These are phyloP conservation scores for Drosophila melanogaster DNA, from an alignment of 1,140 invertebrate genomes.

Conservation along the genomic window DNA sequence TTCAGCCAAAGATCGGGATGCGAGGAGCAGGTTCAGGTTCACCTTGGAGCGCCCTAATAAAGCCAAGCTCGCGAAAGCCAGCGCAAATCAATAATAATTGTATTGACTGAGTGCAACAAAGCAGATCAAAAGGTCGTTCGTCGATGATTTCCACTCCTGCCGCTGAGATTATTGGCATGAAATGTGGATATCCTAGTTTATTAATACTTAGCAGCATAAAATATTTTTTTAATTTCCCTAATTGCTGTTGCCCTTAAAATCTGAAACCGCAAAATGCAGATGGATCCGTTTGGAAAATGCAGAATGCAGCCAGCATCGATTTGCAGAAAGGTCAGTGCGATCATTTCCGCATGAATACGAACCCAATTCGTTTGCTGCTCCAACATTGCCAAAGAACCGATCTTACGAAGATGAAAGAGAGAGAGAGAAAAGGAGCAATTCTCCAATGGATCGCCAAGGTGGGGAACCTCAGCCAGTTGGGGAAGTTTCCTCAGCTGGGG, in stretches of 20 bases:
- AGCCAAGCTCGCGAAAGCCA: conserved; percentile 37
- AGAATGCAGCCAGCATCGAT: conserved; percentile 30
- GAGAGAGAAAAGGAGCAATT: conserved; percentile 28
- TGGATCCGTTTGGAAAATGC: neutral
- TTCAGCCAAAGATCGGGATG: conserved; percentile 22
- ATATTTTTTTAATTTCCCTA: too few relatives aligned
- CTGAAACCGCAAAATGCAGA: neutral
- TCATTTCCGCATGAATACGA: conserved; percentile 84
- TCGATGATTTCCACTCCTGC: conserved; percentile 28
- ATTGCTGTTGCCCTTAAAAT: too few relatives aligned
- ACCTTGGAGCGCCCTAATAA: conserved; percentile 50
- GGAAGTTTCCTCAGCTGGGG: conserved; percentile 17
- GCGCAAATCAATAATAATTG: conserved; percentile 80
- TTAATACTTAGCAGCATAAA: too few relatives aligned
- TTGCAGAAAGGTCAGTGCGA: conserved; percentile 78
- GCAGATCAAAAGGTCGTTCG: conserved; percentile 78
- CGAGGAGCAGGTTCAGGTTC: conserved; percentile 52
- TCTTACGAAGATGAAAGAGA: neutral
- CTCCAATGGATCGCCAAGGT: conserved; percentile 49
- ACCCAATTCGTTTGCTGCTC: conserved; percentile 59
- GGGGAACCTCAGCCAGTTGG: conserved; percentile 4
- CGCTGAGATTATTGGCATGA: conserved; percentile 31
- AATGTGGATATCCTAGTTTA: neutral
- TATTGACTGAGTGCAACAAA: conserved; percentile 72
- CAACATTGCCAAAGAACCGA: conserved; percentile 27